phyloP scores from a whole-genome alignment of 2,888 invertebrate genomes.

The Protophormia terraenovae region DNA sequence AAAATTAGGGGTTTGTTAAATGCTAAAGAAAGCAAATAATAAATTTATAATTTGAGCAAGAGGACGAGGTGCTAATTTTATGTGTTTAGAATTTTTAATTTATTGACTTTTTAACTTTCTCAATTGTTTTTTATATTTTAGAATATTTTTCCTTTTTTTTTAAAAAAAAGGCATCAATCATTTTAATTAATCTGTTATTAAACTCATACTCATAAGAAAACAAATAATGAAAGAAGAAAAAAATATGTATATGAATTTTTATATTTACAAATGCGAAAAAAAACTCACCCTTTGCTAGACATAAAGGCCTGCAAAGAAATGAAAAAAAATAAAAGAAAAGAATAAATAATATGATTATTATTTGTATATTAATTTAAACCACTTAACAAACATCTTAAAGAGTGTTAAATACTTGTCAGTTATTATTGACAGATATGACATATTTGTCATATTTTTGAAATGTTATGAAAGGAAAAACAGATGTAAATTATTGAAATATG shows the following conservation, averaged over 20 bases:
- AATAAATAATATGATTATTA: slow-evolving; percentile 57
- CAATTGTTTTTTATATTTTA: neutral
- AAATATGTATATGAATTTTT: slow-evolving; percentile 11
- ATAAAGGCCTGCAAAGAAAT: slow-evolving; percentile 24
- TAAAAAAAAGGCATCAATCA: slow-evolving; percentile 53
- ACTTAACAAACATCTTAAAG: slow-evolving; percentile 67
- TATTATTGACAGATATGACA: slow-evolving; percentile 66
- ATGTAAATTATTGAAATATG: slow-evolving; percentile 55
- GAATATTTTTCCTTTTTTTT: neutral
- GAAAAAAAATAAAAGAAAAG: neutral
- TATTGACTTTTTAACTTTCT: slow-evolving; percentile 3
- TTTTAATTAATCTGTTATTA: slow-evolving; percentile 62
- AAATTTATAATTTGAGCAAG: neutral
- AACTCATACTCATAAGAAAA: slow-evolving; percentile 38
- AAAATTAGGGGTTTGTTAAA: slow-evolving; percentile 63
- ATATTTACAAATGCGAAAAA: slow-evolving; percentile 15
- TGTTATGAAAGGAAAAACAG: slow-evolving; percentile 54
- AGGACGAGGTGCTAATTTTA: slow-evolving; percentile 60
- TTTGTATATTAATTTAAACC: slow-evolving; percentile 68
- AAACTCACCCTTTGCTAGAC: slow-evolving; percentile 43
- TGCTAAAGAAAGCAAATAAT: slow-evolving; percentile 23
- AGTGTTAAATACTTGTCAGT: slow-evolving; percentile 68
- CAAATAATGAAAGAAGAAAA: slow-evolving; percentile 42
- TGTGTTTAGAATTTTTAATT: slow-evolving; percentile 59
- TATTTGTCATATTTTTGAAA: slow-evolving; percentile 67